Percentiles rank a stretch among this genome's conserved stretches.
phyloP scores from a whole-genome alignment of 2,113 vertebrate genomes.

The Mus spicilegus region DNA sequence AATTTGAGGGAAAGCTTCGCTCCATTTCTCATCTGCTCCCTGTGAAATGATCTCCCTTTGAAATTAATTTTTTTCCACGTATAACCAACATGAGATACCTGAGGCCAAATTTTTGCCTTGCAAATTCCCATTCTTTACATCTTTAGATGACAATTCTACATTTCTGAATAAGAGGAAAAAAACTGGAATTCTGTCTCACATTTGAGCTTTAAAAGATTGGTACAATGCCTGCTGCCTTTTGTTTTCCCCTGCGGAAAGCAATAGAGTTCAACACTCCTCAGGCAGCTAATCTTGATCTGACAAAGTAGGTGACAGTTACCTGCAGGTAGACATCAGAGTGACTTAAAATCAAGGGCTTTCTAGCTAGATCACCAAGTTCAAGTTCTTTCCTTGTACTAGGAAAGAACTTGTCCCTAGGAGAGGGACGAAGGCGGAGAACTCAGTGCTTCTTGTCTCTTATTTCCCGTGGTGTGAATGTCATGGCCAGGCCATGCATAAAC shows the following conservation, averaged over 20 bases:
- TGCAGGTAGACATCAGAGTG: not conserved
- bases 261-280: not conserved
- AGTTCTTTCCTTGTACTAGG: not conserved
- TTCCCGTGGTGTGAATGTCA: not conserved
- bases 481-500: too few species aligned
- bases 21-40: not conserved
- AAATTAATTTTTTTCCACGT: constrained; percentile 31
- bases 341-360: not conserved
- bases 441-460: not conserved
- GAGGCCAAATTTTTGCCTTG: not conserved
- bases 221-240: not conserved
- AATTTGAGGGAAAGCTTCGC: not conserved
- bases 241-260: not conserved
- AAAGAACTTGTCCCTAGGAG: not conserved
- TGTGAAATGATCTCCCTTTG: constrained; percentile 5
- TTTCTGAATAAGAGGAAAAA: not conserved
- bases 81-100: not conserved
- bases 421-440: not conserved
- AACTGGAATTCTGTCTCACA: not conserved
- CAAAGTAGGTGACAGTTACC: not conserved
- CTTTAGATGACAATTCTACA: not conserved
- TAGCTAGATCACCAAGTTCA: not conserved
- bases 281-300: not conserved
- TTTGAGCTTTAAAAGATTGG: not conserved
- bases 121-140: not conserved